Evolutionary conservation across 2,797 vertebrate species (phyloP), one percentile per base, ranked within the genome.

Genomic region (Catostomus latipinnis): DNA sequence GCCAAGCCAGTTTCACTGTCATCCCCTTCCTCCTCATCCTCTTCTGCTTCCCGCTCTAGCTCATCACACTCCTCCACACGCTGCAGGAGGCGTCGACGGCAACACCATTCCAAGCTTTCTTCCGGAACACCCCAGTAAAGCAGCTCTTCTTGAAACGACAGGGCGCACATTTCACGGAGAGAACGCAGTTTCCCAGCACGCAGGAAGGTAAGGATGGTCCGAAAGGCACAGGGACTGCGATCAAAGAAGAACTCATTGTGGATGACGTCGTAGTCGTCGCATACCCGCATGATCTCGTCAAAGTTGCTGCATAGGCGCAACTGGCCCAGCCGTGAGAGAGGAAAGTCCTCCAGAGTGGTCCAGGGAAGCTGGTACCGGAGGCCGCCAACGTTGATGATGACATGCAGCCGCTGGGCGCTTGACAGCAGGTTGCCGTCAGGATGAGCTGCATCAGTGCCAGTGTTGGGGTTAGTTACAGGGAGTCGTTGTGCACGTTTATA

Each of bases 221-320:
- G 93, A 88, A 99, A 99, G 11, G 98, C 97, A 1, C 97, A 95
- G 0, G 98, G 98, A 90, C 96, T 96, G 83, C 98, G 97, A 91
- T 99, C 98, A 0, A 99, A 99, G 93, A 99, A 99, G 93, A 97
- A 99, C 84, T 99, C 98, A 0, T 99, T 98, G 89, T 93, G 96
- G 0, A 95, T 90, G 49, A 98, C 96, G 0, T 98, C 98, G 0
- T 99, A 99, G 89, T 99, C 98, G 0, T 99, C 98, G 1, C 98
- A 99, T 85, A 99, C 90, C 1, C 93, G 87, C 90, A 99, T 96
- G 89, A 99, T 98, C 89, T 99, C 97, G 0, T 99, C 98, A 6
- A 98, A 98, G 89, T 95, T 99, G 85, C 93, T 96, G 86, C 97
- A 99, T 86, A 96, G 94, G 76, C 95, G 96, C 81, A 99, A 93